phyloP scores from a whole-genome alignment of 2,113 vertebrate genomes.

The Riparia riparia region DNA sequence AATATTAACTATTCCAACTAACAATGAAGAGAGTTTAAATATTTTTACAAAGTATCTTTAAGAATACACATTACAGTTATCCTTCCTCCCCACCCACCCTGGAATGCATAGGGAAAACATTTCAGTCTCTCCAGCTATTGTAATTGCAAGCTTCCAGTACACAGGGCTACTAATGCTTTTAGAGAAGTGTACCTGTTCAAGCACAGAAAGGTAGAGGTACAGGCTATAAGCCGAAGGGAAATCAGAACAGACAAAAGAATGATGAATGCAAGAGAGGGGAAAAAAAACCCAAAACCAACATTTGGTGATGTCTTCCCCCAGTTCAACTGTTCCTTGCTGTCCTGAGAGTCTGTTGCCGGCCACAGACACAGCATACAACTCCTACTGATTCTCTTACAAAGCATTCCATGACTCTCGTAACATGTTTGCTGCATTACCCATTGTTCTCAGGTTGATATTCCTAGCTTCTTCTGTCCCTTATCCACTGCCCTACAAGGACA shows the following conservation, averaged over 20 bases:
- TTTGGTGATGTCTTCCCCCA: not conserved
- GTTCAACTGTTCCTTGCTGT: not conserved
- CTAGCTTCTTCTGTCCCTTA: not conserved
- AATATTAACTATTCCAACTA: not conserved
- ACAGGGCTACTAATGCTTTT: not conserved
- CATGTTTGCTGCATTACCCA: not conserved
- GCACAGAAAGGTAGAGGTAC: not conserved
- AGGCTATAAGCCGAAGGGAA: not conserved
- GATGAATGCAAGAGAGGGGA: not conserved
- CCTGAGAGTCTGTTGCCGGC: not conserved
- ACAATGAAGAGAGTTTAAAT: not conserved
- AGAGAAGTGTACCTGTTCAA: not conserved
- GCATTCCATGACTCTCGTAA: not conserved
- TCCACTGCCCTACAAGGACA: not conserved
- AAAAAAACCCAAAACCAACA: not conserved
- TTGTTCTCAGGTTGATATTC: not conserved
- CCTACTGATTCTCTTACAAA: not conserved
- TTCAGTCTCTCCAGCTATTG: not conserved
- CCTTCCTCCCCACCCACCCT: not conserved
- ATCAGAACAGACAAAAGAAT: not conserved
- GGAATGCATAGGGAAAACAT: not conserved
- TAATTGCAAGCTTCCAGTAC: not conserved
- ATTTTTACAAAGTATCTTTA: not conserved
- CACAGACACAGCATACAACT: not conserved
- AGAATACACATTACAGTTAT: not conserved